A percentile compares a stretch with the other conserved stretches of the same genome.
These are phyloP conservation scores for Nannoperca obscura DNA, from an alignment of 2,797 vertebrate genomes.

Conservation along the genomic window DNA sequence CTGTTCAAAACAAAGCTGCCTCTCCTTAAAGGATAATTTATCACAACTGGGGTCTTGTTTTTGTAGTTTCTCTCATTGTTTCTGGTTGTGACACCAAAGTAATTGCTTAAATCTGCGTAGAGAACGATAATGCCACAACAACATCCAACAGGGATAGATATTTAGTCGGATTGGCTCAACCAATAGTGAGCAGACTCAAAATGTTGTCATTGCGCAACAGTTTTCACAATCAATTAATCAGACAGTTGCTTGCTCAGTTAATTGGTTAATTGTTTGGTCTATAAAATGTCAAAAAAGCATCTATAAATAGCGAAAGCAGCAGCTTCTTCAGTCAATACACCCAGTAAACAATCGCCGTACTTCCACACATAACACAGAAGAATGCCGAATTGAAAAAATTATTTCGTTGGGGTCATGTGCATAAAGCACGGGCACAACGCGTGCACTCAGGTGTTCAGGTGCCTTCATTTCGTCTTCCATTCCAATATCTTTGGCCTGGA, in stretches of 20 bases:
- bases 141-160: not conserved
- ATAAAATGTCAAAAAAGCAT: not conserved
- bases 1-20: not conserved
- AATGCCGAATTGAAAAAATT: too few relatives aligned
- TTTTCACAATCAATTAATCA: not conserved
- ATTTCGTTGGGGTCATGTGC: too few relatives aligned
- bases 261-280: not conserved
- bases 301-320: too few relatives aligned
- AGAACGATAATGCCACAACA: not conserved
- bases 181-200: not conserved
- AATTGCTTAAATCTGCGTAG: not conserved
- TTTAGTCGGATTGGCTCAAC: not conserved
- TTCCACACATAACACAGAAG: too few relatives aligned
- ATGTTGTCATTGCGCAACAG: not conserved
- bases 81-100: not conserved
- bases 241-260: not conserved
- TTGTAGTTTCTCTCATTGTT: not conserved
- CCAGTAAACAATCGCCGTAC: too few relatives aligned
- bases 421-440: too few relatives aligned
- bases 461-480: not conserved
- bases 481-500: not conserved
- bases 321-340: too few relatives aligned
- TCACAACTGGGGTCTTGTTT: not conserved
- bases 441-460: too few relatives aligned
- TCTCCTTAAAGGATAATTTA: constrained; percentile 8